Base-by-base conservation (phyloP, 2,113 vertebrate species). In the Pterocles orientalis region DNA sequence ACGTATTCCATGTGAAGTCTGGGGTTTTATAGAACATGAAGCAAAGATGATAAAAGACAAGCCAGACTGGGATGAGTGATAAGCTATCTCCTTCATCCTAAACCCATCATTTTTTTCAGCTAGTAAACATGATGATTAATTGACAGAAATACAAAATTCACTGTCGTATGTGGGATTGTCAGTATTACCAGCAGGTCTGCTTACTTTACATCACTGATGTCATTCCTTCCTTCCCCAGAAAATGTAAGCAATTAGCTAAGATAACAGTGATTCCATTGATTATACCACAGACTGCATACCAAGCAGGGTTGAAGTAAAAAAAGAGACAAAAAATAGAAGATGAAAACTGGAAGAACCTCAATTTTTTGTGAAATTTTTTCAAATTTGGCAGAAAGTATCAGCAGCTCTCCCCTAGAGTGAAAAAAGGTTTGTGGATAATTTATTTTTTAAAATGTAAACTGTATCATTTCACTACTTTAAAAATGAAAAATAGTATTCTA, bases 61-160 rank as follows among this genome's bases (percentile, higher is more conserved):
- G 39, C 8, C 24, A 66, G 69, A 45, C 15, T 20, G 25, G 31
- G 18, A 80, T 79, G 65, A 39, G n/a, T 31, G 58, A 94, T 58
- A 87, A 84, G 88, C 47, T 70, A 13, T 16, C 12, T 82, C 4
- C 12, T 78, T 33, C 61, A 73, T 62, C 16, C 36, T 56, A 87
- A 85, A 24, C 24, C 13, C 24, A 25, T 58, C 6, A 23, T 33
- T 76, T 86, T 75, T 87, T 72, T 48, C 54, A 92, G 36, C 39
- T 91, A 95, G 69, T 66, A 90, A 94, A 75, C 45, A 9, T 47
- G 48, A 89, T 58, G 50, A 85, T 94, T 86, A 94, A 77, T 94
- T 76, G n/a, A 34, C 19, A 78, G 72, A 91, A 93, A 70, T 65
- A 72, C 15, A 82, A 81, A 89, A 54, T 71, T 69, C 73, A 18